Evolutionary conservation across 1,140 invertebrate species (phyloP), one percentile per base, ranked within the genome.

Genomic region (Octopus sinensis): DNA sequence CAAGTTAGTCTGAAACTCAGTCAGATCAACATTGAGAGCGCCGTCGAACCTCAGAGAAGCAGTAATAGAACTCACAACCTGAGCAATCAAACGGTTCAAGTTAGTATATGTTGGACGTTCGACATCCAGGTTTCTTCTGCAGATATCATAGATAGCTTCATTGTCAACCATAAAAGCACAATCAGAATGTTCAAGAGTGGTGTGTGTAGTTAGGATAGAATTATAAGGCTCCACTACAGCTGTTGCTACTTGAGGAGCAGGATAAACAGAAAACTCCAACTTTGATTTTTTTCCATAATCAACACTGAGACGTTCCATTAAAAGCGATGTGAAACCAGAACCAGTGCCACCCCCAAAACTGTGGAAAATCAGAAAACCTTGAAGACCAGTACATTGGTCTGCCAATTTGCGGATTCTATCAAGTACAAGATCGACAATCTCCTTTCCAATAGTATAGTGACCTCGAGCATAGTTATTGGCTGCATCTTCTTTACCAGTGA

Each of bases 341-440:
- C 96, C 96, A 83, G 96, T 96, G 73, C 96, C 96, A 71, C 96
- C 96, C 75, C 96, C 96, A 88, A 97, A 97, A 0, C 95, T 95
- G 90, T 96, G 96, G 90, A 96, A 97, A 84, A 97, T 95, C 13
- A 97, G 92, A 90, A 97, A 97, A 23, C 96, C 96, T 90, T 97
- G 95, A 1, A 94, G 90, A 53, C 96, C 95, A 75, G 94, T 95
- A 90, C 96, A 97, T 90, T 96, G 95, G 88, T 97, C 96, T 12
- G 95, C 94, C 80, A 96, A 91, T 90, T 96, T 95, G 23, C 83
- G 53, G 82, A 96, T 94, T 79, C 94, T 91, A 88, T 96, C 95
- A 82, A 96, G 88, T 4, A 96, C 95, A 30, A 95, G 87, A 85
- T 96, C 95, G 7, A 96, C 94, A 86, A 95, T 94, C 90, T 96